Base-by-base conservation (phyloP, 2,888 invertebrate genomes). In the Ferdinandea cuprea region DNA sequence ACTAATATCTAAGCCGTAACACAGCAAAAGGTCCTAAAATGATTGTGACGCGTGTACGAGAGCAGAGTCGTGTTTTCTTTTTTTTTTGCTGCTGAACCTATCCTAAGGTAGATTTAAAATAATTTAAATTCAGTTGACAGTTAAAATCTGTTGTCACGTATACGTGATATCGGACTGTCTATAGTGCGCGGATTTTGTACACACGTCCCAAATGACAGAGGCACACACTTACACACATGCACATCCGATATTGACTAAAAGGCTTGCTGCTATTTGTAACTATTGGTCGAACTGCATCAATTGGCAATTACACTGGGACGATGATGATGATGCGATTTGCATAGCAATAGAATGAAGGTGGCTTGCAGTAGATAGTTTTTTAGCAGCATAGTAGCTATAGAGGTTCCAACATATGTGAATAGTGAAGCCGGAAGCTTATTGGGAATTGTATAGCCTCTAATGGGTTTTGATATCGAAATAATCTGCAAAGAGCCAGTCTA, bases 241-340 rank as follows among this genome's bases (percentile, higher is more conserved):
- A n/a, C n/a, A n/a, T n/a, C n/a, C n/a, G n/a, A n/a, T 32, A 32
- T 32, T 25, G 25, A 25, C 25, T 3, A 8, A 2, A 32, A 2
- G n/a, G 37, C 35, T n/a, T n/a, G n/a, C n/a, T n/a, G 71, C 52
- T 37, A 35, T 46, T 25, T 71, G 61, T 42, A 61, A 63, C 72
- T 78, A 83, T 78, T 68, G 78, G 78, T 68, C 44, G 56, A 72
- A 83, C 72, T 83, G 83, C 83, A 83, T 83, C 83, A 83, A 83
- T 72, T 72, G 78, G 66, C 83, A 73, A 78, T 83, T 78, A 78
- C 56, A 68, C 25, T 63, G 58, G 48, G 59, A 40, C 42, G 35
- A 77, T 72, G 83, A 52, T 42, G 59, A 40, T 35, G 35, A 77
- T 72, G 83, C 61, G 68, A 83, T 83, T 83, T 83, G 83, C 83